These are phyloP conservation scores for Rhyacichthys aspro DNA, from an alignment of 2,797 vertebrate genomes.

Conservation along the genomic window DNA sequence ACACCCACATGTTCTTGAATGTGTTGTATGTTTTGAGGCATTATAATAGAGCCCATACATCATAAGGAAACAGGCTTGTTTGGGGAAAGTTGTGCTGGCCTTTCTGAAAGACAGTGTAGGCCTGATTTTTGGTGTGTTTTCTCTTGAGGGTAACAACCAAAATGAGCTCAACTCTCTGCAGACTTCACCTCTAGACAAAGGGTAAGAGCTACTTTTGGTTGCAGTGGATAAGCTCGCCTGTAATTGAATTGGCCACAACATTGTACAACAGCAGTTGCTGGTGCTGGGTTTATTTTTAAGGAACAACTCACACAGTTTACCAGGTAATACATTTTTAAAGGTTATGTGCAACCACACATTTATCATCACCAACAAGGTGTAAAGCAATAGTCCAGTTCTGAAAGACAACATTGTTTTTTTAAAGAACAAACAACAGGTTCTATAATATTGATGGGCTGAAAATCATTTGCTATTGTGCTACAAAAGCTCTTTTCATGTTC, in stretches of 20 bases:
- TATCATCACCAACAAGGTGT: slow-evolving; percentile 1
- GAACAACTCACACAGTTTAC: slow-evolving; percentile 32
- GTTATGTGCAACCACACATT: slow-evolving; percentile 11
- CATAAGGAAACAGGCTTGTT: slow-evolving; percentile 29
- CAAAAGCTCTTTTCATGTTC: no score
- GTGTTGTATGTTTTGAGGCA: not conserved
- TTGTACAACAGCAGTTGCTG: slow-evolving; percentile 23
- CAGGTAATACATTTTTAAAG: slow-evolving; percentile 23
- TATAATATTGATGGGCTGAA: no score
- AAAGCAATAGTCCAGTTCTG: not conserved
- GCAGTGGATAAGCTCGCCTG: slow-evolving; percentile 41
- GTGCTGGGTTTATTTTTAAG: slow-evolving; percentile 45
- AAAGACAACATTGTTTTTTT: not conserved
- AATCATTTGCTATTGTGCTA: no score
- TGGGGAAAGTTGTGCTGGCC: slow-evolving; percentile 31
- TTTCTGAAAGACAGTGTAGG: slow-evolving; percentile 30
- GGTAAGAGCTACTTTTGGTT: slow-evolving; percentile 47
- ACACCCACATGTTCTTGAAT: not conserved
- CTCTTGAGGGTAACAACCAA: slow-evolving; percentile 38
- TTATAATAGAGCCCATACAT: slow-evolving; percentile 2
- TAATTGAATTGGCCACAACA: slow-evolving; percentile 61
- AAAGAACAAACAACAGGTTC: no score
- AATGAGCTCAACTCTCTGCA: slow-evolving; percentile 51
- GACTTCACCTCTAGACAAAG: slow-evolving; percentile 54
- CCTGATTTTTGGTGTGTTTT: slow-evolving; percentile 28